These are phyloP conservation scores for Axinella damicornis DNA, from an alignment of 37 sponge, comb jelly and placozoan species.

Conservation along the genomic window DNA sequence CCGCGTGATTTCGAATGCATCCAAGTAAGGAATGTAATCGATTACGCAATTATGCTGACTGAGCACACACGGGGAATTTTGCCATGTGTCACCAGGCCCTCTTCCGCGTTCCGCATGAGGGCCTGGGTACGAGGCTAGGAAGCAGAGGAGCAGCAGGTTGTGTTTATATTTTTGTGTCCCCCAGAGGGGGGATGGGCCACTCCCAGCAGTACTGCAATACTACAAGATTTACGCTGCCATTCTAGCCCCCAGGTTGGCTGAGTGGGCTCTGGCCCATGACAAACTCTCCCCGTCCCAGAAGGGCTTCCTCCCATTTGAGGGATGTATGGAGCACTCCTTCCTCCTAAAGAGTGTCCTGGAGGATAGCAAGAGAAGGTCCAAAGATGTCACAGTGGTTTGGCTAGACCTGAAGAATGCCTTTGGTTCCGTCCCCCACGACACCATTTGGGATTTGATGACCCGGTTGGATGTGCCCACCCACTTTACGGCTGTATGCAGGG, in stretches of 20 bases:
- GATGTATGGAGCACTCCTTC: conserved; percentile 54
- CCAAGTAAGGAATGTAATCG: no score
- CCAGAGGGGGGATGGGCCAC: no score
- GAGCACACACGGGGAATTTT: no score
- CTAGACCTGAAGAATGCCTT: conserved; percentile 54
- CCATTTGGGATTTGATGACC: conserved; percentile 24
- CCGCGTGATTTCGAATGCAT: no score
- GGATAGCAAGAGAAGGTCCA: conserved; percentile 16
- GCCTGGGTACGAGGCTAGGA: no score
- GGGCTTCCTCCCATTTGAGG: conserved; percentile 63
- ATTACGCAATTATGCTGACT: no score
- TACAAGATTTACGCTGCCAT: conserved; percentile 62
- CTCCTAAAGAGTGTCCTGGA: conserved; percentile 12
- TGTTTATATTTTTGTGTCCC: no score
- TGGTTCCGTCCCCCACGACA: conserved; percentile 30
- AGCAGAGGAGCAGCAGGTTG: no score
- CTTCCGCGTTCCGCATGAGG: no score
- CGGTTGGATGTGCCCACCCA: conserved; percentile 1
- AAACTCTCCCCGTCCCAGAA: conserved; percentile 5
- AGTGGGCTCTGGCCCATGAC: conserved; percentile 25
- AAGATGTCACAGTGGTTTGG: conserved; percentile 31
- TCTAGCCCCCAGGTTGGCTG: conserved; percentile 33
- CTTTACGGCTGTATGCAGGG: conserved; percentile 4
- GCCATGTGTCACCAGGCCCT: no score
- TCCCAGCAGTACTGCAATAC: no score